Conservation (phyloP, 2,113 vertebrate species). For the Stigmatopora nigra region DNA sequence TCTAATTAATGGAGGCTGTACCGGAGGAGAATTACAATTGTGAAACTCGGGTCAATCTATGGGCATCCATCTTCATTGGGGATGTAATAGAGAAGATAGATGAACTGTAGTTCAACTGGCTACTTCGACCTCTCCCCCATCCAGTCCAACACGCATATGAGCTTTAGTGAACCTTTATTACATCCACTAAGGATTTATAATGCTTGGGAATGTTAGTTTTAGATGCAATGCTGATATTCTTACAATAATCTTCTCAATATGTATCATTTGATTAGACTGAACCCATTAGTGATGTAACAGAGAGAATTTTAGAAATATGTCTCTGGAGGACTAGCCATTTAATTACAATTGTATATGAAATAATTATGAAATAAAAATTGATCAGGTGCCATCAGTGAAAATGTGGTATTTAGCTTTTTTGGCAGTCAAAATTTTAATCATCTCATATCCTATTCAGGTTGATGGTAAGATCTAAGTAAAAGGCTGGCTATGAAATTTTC, state of each 20-base stretch:
- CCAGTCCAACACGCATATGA: conserved; percentile 27
- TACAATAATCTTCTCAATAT: background rate
- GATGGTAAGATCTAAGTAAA: background rate
- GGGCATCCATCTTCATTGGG: conserved; percentile 30
- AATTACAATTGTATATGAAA: background rate
- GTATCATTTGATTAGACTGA: background rate
- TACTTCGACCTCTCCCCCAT: conserved; percentile 15
- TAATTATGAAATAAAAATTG: background rate
- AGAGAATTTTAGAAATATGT: background rate
- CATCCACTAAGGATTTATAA: background rate
- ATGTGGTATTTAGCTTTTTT: background rate
- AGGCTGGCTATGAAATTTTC: too few species aligned
- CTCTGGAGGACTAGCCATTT: background rate
- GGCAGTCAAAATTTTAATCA: background rate
- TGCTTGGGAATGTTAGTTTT: background rate
- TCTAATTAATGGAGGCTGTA: background rate
- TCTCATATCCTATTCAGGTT: background rate
- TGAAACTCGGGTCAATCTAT: conserved; percentile 18
- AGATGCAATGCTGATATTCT: background rate
- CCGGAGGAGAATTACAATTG: background rate
- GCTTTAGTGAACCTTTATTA: conserved; percentile 21
- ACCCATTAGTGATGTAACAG: background rate
- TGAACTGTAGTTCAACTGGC: conserved; percentile 33
- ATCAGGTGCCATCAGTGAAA: background rate
- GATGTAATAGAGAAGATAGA: conserved; percentile 15